A percentile compares a stretch with the other conserved stretches of the same genome.
These are phyloP conservation scores for Dusona sp. DNA, from an alignment of 2,888 invertebrate genomes.

Conservation along the genomic window DNA sequence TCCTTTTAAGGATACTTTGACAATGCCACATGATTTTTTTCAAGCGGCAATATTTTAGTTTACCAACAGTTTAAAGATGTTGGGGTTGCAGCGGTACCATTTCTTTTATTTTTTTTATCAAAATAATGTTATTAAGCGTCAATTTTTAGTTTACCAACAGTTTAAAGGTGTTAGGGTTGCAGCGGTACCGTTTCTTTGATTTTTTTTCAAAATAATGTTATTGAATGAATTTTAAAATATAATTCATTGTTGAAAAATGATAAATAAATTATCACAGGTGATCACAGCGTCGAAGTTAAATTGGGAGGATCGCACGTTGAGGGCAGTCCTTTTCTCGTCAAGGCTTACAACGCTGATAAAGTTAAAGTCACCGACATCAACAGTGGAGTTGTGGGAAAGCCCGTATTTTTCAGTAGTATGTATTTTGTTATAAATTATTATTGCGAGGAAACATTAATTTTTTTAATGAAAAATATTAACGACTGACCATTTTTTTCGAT, in stretches of 20 bases:
- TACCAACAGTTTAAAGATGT: no score
- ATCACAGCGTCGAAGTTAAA: conserved; percentile 95
- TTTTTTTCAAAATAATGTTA: background rate
- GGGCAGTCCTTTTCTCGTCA: conserved; percentile 97
- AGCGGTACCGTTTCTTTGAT: no score
- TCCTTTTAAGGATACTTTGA: no score
- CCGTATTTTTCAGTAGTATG: conserved; percentile 96
- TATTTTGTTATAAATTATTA: conserved; percentile 58
- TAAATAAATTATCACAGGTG: conserved; percentile 85
- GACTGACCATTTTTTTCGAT: no score
- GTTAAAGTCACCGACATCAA: conserved; percentile 98
- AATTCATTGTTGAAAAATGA: background rate
- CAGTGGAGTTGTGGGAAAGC: conserved; percentile 95
- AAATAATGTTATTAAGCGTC: no score
- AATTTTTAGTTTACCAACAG: no score
- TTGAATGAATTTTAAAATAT: background rate
- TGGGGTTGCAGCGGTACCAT: no score
- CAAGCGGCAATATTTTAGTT: no score
- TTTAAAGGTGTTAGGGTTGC: no score
- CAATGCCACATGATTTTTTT: no score
- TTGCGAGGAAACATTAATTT: background rate
- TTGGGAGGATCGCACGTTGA: conserved; percentile 92
- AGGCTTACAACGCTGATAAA: conserved; percentile 97
- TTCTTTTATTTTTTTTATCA: no score
- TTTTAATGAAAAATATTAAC: background rate